These are phyloP conservation scores for Carterocephalus palaemon DNA, from an alignment of 2,888 invertebrate genomes.

Conservation along the genomic window DNA sequence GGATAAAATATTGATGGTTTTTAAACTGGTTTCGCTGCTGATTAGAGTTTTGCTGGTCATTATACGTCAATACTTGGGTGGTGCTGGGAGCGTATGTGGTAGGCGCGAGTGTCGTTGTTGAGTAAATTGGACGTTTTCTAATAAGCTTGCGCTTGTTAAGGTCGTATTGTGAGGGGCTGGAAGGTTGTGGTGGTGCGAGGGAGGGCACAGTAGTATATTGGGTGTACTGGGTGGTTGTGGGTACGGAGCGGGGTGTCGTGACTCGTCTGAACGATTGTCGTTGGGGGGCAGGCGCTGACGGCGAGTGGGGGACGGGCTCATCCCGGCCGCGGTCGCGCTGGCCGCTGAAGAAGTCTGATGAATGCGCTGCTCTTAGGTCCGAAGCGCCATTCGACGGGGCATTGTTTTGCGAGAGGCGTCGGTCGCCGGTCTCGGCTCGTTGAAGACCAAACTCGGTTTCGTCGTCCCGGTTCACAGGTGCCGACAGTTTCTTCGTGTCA, in stretches of 20 bases:
- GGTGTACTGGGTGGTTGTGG: conserved; percentile 45
- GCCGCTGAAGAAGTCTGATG: conserved; percentile 86
- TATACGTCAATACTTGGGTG: conserved; percentile 42
- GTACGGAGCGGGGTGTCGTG: conserved; percentile 57
- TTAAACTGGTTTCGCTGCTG: conserved; percentile 35
- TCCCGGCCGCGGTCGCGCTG: conserved; percentile 70
- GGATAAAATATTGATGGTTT: conserved; percentile 38
- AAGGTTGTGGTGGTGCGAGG: conserved; percentile 36
- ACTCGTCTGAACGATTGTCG: conserved; percentile 59
- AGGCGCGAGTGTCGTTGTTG: conserved; percentile 49
- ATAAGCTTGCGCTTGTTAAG: conserved; percentile 60
- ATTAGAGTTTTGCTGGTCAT: conserved; percentile 47
- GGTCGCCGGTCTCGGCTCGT: conserved; percentile 83
- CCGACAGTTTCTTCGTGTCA: conserved; percentile 81
- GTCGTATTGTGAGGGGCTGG: conserved; percentile 50
- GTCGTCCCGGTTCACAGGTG: conserved; percentile 77
- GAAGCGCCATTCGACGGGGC: conserved; percentile 56
- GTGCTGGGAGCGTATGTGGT: conserved; percentile 48
- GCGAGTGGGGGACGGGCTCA: conserved; percentile 42
- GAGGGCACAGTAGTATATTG: conserved; percentile 42
- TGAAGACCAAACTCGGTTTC: conserved; percentile 86
- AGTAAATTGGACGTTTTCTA: conserved; percentile 62
- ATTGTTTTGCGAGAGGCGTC: conserved; percentile 56
- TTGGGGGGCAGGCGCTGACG: conserved; percentile 36
- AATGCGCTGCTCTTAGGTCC: conserved; percentile 85